phyloP scores from a whole-genome alignment of 2,797 vertebrate genomes.

The Otus scops region DNA sequence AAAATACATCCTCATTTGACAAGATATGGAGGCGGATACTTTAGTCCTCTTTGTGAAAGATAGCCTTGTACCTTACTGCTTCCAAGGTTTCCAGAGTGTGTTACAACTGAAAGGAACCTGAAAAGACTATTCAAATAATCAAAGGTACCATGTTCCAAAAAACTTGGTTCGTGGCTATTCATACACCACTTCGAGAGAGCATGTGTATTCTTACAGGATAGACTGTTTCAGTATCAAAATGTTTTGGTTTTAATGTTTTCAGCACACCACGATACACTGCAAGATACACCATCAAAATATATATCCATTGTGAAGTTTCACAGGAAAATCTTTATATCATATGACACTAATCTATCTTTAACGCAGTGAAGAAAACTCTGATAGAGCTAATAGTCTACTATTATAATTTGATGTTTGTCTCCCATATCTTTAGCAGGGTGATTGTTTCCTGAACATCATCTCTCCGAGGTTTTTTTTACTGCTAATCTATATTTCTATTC shows the following conservation, averaged over 20 bases:
- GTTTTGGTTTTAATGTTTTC: neutral
- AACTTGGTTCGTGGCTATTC: neutral
- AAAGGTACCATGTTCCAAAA: neutral
- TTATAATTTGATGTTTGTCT: neutral
- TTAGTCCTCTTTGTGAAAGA: neutral
- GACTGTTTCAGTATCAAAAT: neutral
- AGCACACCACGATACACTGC: neutral
- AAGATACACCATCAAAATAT: neutral
- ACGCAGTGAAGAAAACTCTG: neutral
- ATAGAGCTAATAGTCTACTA: neutral
- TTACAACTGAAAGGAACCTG: neutral
- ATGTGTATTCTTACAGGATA: neutral
- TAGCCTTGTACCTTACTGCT: neutral
- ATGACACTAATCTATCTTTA: neutral
- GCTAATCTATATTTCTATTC: neutral
- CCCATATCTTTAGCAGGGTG: neutral
- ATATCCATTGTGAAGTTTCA: neutral
- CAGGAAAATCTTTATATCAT: neutral
- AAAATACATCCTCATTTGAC: neutral
- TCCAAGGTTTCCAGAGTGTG: neutral
- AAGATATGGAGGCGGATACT: neutral
- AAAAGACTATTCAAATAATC: neutral
- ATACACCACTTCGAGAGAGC: neutral
- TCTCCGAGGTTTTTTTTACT: neutral
- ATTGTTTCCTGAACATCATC: neutral